A percentile compares a stretch with the other conserved stretches of the same genome.
These are phyloP conservation scores for Euproctis similis DNA, from an alignment of 2,888 invertebrate genomes.

Conservation along the genomic window DNA sequence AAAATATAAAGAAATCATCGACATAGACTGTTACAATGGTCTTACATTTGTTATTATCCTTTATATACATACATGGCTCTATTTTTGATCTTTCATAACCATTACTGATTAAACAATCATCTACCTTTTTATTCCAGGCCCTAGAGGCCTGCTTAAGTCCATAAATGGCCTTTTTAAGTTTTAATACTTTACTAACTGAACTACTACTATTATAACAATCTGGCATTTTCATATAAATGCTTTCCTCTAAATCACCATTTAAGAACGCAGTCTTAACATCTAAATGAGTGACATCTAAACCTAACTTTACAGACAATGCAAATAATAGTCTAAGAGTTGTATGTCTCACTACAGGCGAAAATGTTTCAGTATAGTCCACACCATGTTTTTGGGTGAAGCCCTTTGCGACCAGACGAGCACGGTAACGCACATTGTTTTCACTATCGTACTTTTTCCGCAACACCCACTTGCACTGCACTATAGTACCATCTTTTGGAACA, in stretches of 20 bases:
- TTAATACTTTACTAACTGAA: not conserved
- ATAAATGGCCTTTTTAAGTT: not conserved
- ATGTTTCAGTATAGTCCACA: not conserved
- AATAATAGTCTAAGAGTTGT: not conserved
- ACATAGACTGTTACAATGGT: not conserved
- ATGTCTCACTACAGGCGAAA: not conserved
- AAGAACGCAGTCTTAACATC: not conserved
- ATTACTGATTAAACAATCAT: not conserved
- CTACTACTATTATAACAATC: not conserved
- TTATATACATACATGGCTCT: constrained; percentile 1
- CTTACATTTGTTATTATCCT: not conserved
- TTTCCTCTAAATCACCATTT: not conserved
- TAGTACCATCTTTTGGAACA: not conserved
- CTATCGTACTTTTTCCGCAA: not conserved
- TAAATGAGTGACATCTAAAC: not conserved
- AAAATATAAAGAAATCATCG: constrained; percentile 1
- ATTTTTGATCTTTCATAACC: not conserved
- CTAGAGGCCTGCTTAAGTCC: not conserved
- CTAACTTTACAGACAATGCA: not conserved
- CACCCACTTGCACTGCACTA: not conserved
- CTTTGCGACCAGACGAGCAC: not conserved
- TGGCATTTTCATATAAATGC: not conserved
- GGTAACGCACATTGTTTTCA: not conserved
- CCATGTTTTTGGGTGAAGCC: not conserved
- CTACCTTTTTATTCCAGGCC: not conserved